Evolutionary conservation across 2,888 invertebrate species (phyloP).

Genomic region (Drosophila sordidula): DNA sequence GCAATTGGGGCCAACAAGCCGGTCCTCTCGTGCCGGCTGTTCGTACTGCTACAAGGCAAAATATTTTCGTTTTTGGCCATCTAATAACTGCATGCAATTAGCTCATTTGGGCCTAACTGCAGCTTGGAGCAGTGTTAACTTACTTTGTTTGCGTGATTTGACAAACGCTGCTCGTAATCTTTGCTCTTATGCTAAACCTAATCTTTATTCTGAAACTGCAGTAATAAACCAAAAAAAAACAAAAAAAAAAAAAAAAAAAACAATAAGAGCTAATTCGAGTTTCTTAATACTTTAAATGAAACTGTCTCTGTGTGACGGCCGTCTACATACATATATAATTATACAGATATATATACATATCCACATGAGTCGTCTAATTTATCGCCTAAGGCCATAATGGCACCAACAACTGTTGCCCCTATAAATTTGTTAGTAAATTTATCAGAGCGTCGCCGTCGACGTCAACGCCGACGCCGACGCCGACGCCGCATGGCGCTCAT

Average conservation of each 20-base stretch:
- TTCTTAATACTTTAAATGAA: background rate
- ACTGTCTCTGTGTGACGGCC: no score
- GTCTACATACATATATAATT: conserved; percentile 2
- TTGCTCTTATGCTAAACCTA: background rate
- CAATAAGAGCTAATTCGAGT: background rate
- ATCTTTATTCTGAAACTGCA: background rate
- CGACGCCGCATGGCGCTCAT: conserved; percentile 69
- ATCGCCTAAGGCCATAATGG: conserved; percentile 45
- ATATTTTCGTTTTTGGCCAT: conserved; percentile 10
- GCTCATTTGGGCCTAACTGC: conserved; percentile 29
- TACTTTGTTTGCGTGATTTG: conserved; percentile 8
- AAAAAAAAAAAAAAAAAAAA: background rate
- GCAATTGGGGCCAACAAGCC: conserved; percentile 16
- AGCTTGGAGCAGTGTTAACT: no score
- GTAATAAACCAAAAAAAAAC: background rate
- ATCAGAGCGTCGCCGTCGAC: conserved; percentile 49
- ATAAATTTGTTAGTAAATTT: conserved; percentile 68
- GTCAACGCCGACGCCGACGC: conserved; percentile 12
- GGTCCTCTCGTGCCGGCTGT: conserved; percentile 30
- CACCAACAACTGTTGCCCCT: conserved; percentile 69
- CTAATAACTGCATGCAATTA: conserved; percentile 45
- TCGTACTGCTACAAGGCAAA: conserved; percentile 9
- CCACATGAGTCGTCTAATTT: conserved; percentile 58
- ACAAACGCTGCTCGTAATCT: background rate
- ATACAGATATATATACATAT: conserved; percentile 5